Base-by-base conservation (phyloP, 1,140 invertebrate genomes). In the Drosophila malerkotliana region DNA sequence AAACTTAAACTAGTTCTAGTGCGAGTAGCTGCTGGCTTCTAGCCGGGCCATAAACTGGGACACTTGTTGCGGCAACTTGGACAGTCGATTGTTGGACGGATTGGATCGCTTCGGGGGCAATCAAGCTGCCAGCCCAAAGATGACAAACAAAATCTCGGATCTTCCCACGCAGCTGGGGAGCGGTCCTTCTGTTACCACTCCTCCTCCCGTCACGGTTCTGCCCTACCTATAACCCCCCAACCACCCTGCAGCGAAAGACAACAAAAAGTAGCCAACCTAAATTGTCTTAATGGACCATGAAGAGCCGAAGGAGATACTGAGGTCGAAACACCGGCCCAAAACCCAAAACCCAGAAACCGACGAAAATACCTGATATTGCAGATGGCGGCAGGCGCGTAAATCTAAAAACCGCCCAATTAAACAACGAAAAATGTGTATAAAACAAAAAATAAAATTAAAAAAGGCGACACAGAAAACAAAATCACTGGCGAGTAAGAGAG, bases 231-330 rank as follows among this genome's bases (percentile, higher is more conserved):
- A 30, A 30, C 45, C 21, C 21, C 21, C 21, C 21, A 3, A 8
- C 21, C 21, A 45, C 37, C 47, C 57, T 26, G 44, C 10, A 21
- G 14, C 0, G 0, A 14, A 30, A 21, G 4, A 12, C 53, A 73
- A 74, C 64, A 74, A 74, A 58, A 39, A 75, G 68, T 72, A 64
- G 81, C 69, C 83, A 77, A 82, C 72, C 79, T 77, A 88, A 88
- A 87, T 88, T 79, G 83, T 83, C 79, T 87, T 87, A 87, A 87
- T 87, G 78, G 76, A 87, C 83, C 83, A 88, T 88, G 83, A 87
- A 87, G 79, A 75, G 9, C 67, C 67, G 64, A 26, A 47, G 63
- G 51, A 48, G 66, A 67, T 64, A 51, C 59, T 60, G 59, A 80
- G 59, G 58, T 58, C 30, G 24, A 15, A 32, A 21, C 49, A 15